These are phyloP conservation scores for Denticeps clupeoides DNA, from an alignment of 2,797 vertebrate species.

Conservation along the genomic window DNA sequence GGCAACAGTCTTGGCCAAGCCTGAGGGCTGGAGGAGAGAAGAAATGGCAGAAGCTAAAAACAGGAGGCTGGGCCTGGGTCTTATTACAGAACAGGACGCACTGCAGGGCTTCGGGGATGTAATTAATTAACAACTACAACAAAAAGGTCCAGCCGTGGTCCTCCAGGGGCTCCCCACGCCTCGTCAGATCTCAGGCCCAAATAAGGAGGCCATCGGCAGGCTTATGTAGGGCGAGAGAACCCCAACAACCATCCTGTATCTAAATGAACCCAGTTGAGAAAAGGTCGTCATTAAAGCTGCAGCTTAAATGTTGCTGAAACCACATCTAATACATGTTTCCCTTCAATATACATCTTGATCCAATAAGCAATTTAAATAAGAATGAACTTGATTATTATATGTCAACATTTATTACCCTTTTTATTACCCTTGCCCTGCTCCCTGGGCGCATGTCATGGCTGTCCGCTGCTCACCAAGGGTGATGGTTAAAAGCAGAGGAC, in stretches of 20 bases:
- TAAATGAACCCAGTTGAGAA: constrained; percentile 21
- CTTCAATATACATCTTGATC: too few species aligned
- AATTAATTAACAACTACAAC: constrained; percentile 69
- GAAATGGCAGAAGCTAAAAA: constrained; percentile 36
- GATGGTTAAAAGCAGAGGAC: too few species aligned
- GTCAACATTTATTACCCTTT: constrained; percentile 5
- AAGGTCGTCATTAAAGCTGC: constrained; percentile 15
- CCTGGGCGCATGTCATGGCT: too few species aligned
- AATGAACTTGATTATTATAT: too few species aligned
- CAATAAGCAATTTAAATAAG: too few species aligned
- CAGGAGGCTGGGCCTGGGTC: constrained; percentile 44
- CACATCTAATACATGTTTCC: too few species aligned
- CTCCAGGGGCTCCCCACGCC: constrained; percentile 41
- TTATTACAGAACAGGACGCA: constrained; percentile 46
- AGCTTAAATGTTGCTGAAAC: too few species aligned
- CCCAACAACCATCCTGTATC: constrained; percentile 22
- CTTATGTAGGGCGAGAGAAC: constrained; percentile 37
- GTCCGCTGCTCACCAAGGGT: too few species aligned
- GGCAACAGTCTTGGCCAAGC: background rate
- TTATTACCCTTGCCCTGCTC: constrained; percentile 6
- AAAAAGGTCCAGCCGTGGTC: constrained; percentile 54
- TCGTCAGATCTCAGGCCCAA: constrained; percentile 55
- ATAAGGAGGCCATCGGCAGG: constrained; percentile 35
- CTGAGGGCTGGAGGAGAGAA: constrained; percentile 5
- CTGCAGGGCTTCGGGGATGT: constrained; percentile 58